Base-by-base conservation (phyloP, 2,888 invertebrate species). In the Subacronicta megacephala region DNA sequence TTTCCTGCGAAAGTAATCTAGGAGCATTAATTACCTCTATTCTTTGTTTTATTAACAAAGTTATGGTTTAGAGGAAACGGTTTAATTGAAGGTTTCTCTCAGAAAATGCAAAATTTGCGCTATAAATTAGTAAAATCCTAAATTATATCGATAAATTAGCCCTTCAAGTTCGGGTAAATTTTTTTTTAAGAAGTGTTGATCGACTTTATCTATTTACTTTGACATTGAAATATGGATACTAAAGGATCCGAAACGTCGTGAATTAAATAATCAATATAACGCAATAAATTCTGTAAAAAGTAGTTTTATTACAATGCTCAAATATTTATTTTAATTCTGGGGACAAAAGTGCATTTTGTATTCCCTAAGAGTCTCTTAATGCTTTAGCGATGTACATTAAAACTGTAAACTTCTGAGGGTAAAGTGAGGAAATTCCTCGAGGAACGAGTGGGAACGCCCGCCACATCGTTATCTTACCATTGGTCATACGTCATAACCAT, bases 371-470 rank as follows among this genome's bases (percentile, higher is more conserved):
- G 62, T 62, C 12, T 17, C 1, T 16, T 40, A 35, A 35, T 7
- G 23, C 41, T 41, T 38, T 15, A 26, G 17, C 18, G 9, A 26
- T 17, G 1, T n/a, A n/a, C 26, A 69, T 64, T 40, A 64, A 36
- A 65, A 70, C 71, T 29, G 65, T 71, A 47, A 44, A 70, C 7
- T 6, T 43, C 5, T 56, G 31, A 9, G 17, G 23, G 20, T 41
- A n/a, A 38, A 18, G 45, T 40, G 7, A 51, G 40, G 46, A 51
- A 47, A 65, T 65, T 71, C 72, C 51, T 52, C 1, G 3, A 31
- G 47, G 65, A 57, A 51, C 70, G 57, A 41, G 40, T 65, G 65
- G 50, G 65, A 65, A 71, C 43, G n/a, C 37, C 20, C 2, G 16
- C 16, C 3, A 3, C 31, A n/a, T 31, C 29, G 38, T 55, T 40